Conservation (phyloP, 2,113 vertebrate species). For the Takifugu flavidus region DNA sequence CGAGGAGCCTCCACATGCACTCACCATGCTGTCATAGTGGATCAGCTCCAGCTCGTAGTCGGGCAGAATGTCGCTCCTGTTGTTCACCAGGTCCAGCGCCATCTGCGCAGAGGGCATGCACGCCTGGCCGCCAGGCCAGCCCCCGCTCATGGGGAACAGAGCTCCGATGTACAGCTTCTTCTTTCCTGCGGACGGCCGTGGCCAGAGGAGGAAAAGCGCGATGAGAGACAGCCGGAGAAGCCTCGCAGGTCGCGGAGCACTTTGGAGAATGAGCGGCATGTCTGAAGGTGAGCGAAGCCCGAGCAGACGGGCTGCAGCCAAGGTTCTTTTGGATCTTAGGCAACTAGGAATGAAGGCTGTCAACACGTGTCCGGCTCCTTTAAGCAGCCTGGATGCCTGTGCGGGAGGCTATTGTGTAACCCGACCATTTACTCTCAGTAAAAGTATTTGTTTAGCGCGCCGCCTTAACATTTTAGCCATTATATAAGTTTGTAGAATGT, state of each 20-base stretch:
- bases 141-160: conserved; percentile 92
- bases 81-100: conserved; percentile 91
- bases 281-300: conserved; percentile 43
- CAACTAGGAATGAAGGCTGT: not conserved
- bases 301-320: conserved; percentile 20
- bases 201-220: conserved; percentile 64
- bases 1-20: conserved; percentile 31
- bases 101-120: conserved; percentile 89
- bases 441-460: not conserved
- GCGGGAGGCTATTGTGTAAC: not conserved
- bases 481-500: conserved; percentile 3
- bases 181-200: conserved; percentile 79
- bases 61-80: conserved; percentile 88
- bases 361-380: conserved; percentile 56
- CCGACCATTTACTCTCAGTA: not conserved
- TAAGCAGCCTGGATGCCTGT: not conserved
- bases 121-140: conserved; percentile 91
- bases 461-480: not conserved
- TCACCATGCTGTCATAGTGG: conserved; percentile 92
- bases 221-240: conserved; percentile 45
- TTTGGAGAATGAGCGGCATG: conserved; percentile 18
- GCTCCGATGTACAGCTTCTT: conserved; percentile 92
- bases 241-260: conserved; percentile 18
- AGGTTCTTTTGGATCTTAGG: not conserved
- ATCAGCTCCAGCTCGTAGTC: conserved; percentile 92